These are phyloP conservation scores for Euura saliciscinereae DNA, from an alignment of 1,140 invertebrate genomes.

Conservation along the genomic window DNA sequence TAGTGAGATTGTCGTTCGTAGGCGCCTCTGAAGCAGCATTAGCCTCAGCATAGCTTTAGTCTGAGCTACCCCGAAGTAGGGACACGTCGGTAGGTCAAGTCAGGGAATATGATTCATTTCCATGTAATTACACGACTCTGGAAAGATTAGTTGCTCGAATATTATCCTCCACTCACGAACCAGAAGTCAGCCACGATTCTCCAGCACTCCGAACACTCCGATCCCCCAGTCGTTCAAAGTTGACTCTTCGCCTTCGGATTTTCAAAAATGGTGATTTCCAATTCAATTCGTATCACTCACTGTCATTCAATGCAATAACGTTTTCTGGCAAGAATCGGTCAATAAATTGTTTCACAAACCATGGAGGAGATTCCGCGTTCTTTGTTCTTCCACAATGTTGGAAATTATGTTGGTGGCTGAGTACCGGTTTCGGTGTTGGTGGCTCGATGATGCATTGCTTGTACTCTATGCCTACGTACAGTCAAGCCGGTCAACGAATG, in stretches of 20 bases:
- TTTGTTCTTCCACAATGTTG: background rate
- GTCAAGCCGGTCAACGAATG: background rate
- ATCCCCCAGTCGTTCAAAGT: too few relatives aligned
- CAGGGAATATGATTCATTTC: conserved; percentile 47
- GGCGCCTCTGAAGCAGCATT: conserved; percentile 23
- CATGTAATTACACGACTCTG: conserved; percentile 45
- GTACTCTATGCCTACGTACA: background rate
- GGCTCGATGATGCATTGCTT: background rate
- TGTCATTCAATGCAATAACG: too few relatives aligned
- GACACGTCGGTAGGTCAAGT: conserved; percentile 15
- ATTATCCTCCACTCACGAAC: too few relatives aligned
- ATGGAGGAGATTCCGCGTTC: background rate
- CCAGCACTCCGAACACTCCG: too few relatives aligned
- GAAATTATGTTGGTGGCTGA: background rate
- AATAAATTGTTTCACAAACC: too few relatives aligned
- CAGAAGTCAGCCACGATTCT: too few relatives aligned
- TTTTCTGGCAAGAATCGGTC: too few relatives aligned
- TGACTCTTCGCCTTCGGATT: too few relatives aligned
- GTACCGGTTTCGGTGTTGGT: background rate
- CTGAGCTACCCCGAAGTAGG: conserved; percentile 16
- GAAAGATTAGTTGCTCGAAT: conserved; percentile 38
- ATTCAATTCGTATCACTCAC: too few relatives aligned
- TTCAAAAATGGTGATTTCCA: too few relatives aligned
- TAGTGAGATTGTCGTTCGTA: conserved; percentile 25
- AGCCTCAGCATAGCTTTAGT: conserved; percentile 19